phyloP scores from a whole-genome alignment of 2,888 invertebrate genomes.

The Plagodis dolabraria region DNA sequence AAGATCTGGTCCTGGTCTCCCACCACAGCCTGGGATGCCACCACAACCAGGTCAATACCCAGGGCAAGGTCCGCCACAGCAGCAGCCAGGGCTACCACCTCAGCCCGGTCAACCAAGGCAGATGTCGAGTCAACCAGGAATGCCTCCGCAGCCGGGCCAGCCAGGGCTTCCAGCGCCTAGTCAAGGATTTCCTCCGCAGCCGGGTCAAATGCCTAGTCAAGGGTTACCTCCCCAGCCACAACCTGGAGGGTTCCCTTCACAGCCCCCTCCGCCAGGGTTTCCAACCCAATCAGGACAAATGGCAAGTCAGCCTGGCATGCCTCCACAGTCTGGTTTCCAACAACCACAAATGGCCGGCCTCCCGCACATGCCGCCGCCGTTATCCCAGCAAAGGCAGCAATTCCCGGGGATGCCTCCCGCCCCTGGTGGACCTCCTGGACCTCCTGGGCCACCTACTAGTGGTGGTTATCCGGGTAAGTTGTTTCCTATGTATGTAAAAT shows the following conservation, averaged over 20 bases:
- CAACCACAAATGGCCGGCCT: constrained; percentile 60
- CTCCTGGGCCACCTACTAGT: constrained; percentile 44
- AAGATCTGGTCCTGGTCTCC: constrained; percentile 31
- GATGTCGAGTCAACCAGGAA: constrained; percentile 37
- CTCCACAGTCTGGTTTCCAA: constrained; percentile 42
- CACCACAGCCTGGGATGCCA: constrained; percentile 43
- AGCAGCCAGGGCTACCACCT: constrained; percentile 34
- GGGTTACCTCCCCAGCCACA: constrained; percentile 42
- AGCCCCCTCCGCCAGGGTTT: constrained; percentile 38
- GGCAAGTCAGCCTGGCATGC: constrained; percentile 40
- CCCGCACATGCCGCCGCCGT: constrained; percentile 79
- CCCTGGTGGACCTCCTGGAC: constrained; percentile 44
- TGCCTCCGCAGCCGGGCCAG: constrained; percentile 42
- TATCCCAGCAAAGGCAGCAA: constrained; percentile 63
- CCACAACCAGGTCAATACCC: constrained; percentile 15
- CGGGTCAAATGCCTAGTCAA: constrained; percentile 46
- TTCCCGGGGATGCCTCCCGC: constrained; percentile 51
- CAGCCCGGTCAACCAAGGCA: constrained; percentile 42
- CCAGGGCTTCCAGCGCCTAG: constrained; percentile 37
- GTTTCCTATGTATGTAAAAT: background rate
- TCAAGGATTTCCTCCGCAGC: constrained; percentile 41
- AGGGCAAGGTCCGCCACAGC: constrained; percentile 14
- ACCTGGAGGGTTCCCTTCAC: constrained; percentile 39
- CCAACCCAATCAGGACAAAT: constrained; percentile 37
- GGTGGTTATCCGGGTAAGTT: background rate